A percentile compares a stretch with the other conserved stretches of the same genome.
phyloP scores from a whole-genome alignment of 2,888 invertebrate genomes.

The Archips xylosteana region DNA sequence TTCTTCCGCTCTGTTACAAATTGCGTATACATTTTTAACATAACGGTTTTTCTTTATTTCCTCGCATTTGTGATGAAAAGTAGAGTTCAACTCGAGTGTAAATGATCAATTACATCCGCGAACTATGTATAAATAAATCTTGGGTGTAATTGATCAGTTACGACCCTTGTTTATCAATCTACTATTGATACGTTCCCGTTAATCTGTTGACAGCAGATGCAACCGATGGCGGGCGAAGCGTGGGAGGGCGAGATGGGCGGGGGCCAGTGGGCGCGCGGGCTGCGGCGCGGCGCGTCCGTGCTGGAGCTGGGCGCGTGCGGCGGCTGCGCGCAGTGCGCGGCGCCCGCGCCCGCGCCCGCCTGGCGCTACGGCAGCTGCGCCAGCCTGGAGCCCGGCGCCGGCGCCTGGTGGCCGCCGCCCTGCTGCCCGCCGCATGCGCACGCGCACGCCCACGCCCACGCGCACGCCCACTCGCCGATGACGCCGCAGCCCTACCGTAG shows the following conservation, averaged over 20 bases:
- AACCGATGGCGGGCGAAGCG: constrained; percentile 55
- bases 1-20: too few species aligned
- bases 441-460: constrained; percentile 54
- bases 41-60: too few species aligned
- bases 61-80: too few species aligned
- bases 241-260: constrained; percentile 66
- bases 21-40: too few species aligned
- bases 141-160: too few species aligned
- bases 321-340: constrained; percentile 57
- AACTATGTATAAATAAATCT: too few species aligned
- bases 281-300: constrained; percentile 76
- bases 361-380: constrained; percentile 82
- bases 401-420: constrained; percentile 52
- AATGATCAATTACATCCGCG: too few species aligned
- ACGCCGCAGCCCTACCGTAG: constrained; percentile 76
- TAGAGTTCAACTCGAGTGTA: too few species aligned
- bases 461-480: constrained; percentile 62
- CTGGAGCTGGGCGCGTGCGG: constrained; percentile 64
- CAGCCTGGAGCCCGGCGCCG: constrained; percentile 68
- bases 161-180: too few species aligned
- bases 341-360: constrained; percentile 50
- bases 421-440: constrained; percentile 58
- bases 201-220: constrained; percentile 22
- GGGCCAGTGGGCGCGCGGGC: constrained; percentile 69
- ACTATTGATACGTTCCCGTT: too few species aligned